A percentile compares a stretch with the other conserved stretches of the same genome.
Conservation (phyloP, 2,113 vertebrate species). For the Crotalus tigris region DNA sequence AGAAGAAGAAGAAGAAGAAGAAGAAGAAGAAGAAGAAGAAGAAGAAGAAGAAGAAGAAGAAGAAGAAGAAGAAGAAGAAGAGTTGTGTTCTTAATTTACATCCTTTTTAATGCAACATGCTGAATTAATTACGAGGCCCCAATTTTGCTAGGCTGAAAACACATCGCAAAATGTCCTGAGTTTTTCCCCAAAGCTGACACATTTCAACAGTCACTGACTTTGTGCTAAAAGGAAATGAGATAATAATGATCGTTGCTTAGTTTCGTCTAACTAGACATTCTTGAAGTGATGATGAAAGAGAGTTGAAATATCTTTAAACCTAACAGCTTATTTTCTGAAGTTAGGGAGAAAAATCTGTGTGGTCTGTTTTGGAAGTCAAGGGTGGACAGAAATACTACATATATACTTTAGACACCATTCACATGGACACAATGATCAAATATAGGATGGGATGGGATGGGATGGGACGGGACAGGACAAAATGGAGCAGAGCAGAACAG, state of each 20-base stretch:
- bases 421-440: not conserved
- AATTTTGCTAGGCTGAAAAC: slow-evolving; percentile 58
- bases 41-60: no score
- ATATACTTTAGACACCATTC: not conserved
- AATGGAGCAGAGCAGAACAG: no score
- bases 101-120: slow-evolving; percentile 41
- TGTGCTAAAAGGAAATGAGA: slow-evolving; percentile 51
- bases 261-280: slow-evolving; percentile 13
- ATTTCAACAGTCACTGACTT: slow-evolving; percentile 57
- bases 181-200: slow-evolving; percentile 32
- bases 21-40: no score
- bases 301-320: not conserved
- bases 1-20: slow-evolving; percentile 5
- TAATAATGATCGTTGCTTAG: slow-evolving; percentile 45
- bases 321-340: not conserved
- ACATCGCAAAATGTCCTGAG: slow-evolving; percentile 46
- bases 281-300: not conserved
- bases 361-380: not conserved
- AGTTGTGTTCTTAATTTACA: slow-evolving; percentile 64
- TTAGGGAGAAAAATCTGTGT: not conserved
- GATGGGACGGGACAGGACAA: no score
- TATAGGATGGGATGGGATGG: not conserved
- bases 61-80: slow-evolving; percentile 37
- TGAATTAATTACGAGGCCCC: slow-evolving; percentile 63
- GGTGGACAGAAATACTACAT: not conserved